These are phyloP conservation scores for Melipona quadrifasciata DNA, from an alignment of 1,140 invertebrate species.

Conservation along the genomic window DNA sequence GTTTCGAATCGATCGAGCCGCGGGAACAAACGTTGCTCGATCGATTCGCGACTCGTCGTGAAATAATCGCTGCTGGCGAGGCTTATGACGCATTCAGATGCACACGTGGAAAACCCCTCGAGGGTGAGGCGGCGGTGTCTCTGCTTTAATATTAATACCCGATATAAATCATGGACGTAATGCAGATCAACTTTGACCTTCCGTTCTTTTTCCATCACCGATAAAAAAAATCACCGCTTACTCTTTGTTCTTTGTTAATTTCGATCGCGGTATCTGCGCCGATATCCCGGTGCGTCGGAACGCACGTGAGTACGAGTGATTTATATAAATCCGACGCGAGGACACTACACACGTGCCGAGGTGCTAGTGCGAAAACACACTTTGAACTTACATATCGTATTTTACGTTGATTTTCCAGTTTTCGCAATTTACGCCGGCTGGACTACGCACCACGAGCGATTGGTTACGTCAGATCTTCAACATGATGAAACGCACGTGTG, in stretches of 20 bases:
- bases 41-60: not conserved
- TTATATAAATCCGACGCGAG: not conserved
- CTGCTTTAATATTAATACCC: not conserved
- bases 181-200: constrained; percentile 4
- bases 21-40: not conserved
- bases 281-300: not conserved
- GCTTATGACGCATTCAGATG: constrained; percentile 10
- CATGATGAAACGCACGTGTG: constrained; percentile 12
- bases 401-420: not conserved
- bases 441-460: too few relatives aligned
- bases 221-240: too few relatives aligned
- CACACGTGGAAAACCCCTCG: constrained; percentile 14
- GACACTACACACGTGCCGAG: too few relatives aligned
- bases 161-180: constrained; percentile 2
- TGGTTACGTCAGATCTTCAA: constrained; percentile 25
- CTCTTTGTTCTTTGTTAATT: constrained; percentile 9
- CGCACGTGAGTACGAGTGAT: not conserved
- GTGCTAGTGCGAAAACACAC: not conserved
- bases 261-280: not conserved
- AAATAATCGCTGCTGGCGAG: constrained; percentile 18
- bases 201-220: not conserved
- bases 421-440: not conserved
- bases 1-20: not conserved
- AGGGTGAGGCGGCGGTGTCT: constrained; percentile 4
- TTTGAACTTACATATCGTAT: not conserved